Evolutionary conservation across 2,113 vertebrate genomes (phyloP), one percentile per base, ranked within the genome.

Genomic region (Electrona antarctica): DNA sequence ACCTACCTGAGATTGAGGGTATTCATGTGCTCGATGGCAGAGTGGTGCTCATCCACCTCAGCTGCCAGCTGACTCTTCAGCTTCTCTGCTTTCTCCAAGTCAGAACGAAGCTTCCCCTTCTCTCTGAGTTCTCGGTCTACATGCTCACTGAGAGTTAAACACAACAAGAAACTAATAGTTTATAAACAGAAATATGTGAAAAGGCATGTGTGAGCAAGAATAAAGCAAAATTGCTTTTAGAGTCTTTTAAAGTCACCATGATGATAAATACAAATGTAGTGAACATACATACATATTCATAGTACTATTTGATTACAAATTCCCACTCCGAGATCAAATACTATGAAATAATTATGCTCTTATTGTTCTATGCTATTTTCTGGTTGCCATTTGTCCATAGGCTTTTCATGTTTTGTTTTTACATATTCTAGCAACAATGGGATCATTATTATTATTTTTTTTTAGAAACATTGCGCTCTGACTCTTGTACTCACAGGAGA

Each of bases 31-130:
- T 99, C 98, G 0, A 98, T 97, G 0, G 96, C 94, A 0, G 95
- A 93, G 0, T 98, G 97, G 83, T 94, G 95, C 49, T 99, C 98
- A 0, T 99, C 98, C 63, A 98, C 95, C 21, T 98, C 98, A 0
- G 95, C 91, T 3, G 97, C 96, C 85, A 99, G 95, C 7, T 96
- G 91, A 13, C 88, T 94, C 83, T 98, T 98, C 48, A 97, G 89
- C 73, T 95, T 97, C 67, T 98, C 98, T 0, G 95, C 94, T 64
- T 95, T 98, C 14, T 99, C 97, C 88, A 99, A 85, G 82, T 98
- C 97, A 0, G 87, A 93, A 0, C 92, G 90, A 48, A 98, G 91
- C 85, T 97, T 99, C 80, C 96, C 95, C 48, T 97, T 99, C 86
- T 99, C 96, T 74, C 95, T 89, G 80, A 92, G 87, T 71, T 94